A percentile compares a stretch with the other conserved stretches of the same genome.
Evolutionary conservation across 2,888 invertebrate genomes (phyloP).

Genomic region (Trisateles emortualis): DNA sequence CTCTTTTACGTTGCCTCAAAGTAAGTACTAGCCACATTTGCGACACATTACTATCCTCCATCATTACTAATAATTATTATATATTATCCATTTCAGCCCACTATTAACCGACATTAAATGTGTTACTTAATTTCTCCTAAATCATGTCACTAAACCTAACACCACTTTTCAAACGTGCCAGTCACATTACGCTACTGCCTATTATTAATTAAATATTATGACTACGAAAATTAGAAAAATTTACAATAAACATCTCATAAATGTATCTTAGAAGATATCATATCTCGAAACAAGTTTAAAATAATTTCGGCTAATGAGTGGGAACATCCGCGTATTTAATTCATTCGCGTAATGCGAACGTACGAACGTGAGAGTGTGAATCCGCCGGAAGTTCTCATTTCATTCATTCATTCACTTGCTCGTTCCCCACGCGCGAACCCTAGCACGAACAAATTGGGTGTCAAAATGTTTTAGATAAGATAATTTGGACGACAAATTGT

Average conservation of each 20-base stretch:
- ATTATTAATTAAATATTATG: background rate
- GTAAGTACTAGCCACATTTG: no score
- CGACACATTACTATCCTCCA: no score
- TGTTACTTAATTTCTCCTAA: no score
- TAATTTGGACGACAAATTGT: conserved; percentile 48
- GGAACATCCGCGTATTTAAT: conserved; percentile 45
- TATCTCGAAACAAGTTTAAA: conserved; percentile 1
- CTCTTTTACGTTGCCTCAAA: no score
- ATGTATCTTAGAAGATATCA: background rate
- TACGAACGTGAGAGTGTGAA: conserved; percentile 37
- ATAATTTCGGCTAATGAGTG: conserved; percentile 22
- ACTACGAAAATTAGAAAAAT: no score
- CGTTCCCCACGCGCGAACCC: conserved; percentile 29
- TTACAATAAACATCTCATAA: background rate
- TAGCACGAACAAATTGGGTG: conserved; percentile 40
- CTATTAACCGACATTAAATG: no score
- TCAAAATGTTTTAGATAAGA: conserved; percentile 51
- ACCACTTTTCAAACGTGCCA: no score
- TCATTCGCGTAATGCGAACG: conserved; percentile 34
- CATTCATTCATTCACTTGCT: conserved; percentile 28
- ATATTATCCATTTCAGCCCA: no score
- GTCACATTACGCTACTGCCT: no score
- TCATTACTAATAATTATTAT: no score
- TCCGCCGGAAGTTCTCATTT: conserved; percentile 35
- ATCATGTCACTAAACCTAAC: no score